Evolutionary conservation across 2,888 invertebrate genomes (phyloP).

Genomic region (Microctonus brassicae): DNA sequence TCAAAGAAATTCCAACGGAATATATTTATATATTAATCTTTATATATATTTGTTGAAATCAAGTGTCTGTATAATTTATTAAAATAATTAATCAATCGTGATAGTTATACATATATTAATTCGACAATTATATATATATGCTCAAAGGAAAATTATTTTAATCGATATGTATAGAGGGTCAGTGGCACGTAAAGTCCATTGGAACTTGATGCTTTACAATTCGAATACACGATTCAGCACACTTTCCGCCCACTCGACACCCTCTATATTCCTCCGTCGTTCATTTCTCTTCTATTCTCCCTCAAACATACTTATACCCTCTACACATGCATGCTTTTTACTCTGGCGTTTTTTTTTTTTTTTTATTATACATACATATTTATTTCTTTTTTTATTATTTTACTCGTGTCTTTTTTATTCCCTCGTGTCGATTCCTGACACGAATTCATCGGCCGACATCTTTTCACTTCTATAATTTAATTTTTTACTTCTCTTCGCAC

Average conservation of each 20-base stretch:
- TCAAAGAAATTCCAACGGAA: neutral
- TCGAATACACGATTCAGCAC: slow-evolving; percentile 35
- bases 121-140: neutral
- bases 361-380: neutral
- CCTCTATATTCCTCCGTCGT: neutral
- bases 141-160: slow-evolving; percentile 15
- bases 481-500: slow-evolving; percentile 51
- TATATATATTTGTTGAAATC: neutral
- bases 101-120: neutral
- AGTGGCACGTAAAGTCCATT: slow-evolving; percentile 41
- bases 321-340: neutral
- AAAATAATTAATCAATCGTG: neutral
- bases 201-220: slow-evolving; percentile 31
- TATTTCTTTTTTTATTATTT: slow-evolving; percentile 27
- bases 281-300: slow-evolving; percentile 5
- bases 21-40: too few species aligned
- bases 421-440: slow-evolving; percentile 51
- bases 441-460: slow-evolving; percentile 50
- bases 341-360: too few species aligned
- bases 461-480: slow-evolving; percentile 45
- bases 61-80: neutral
- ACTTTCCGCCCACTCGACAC: slow-evolving; percentile 24
- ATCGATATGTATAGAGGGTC: slow-evolving; percentile 45
- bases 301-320: neutral
- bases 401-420: slow-evolving; percentile 43